Conservation (phyloP, 2,888 invertebrate genomes). For the Chrysina gloriosa region DNA sequence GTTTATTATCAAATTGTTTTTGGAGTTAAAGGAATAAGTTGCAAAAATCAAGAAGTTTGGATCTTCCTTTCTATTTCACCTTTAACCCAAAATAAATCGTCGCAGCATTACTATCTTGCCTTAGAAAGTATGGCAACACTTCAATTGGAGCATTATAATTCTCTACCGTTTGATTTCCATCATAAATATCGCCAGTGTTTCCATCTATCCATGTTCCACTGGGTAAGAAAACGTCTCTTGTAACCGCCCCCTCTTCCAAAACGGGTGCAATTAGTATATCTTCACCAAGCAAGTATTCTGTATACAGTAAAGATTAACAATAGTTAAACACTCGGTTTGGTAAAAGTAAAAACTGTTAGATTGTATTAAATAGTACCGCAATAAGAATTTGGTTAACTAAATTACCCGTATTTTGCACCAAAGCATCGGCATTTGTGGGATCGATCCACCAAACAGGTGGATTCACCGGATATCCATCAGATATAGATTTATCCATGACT, state of each 20-base stretch:
- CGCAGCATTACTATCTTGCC: constrained; percentile 33
- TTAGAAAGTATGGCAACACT: constrained; percentile 75
- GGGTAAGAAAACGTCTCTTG: constrained; percentile 81
- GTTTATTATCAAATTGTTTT: too few species aligned
- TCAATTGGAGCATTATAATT: constrained; percentile 76
- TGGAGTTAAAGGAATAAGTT: too few species aligned
- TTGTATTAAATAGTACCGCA: background rate
- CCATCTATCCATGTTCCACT: constrained; percentile 79
- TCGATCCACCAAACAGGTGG: constrained; percentile 86
- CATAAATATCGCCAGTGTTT: constrained; percentile 37
- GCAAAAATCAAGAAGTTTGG: too few species aligned
- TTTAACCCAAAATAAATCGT: constrained; percentile 20
- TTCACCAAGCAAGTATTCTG: constrained; percentile 86
- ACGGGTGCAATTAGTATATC: constrained; percentile 84
- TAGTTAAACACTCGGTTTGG: too few species aligned
- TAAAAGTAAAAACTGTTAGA: background rate
- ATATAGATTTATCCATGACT: constrained; percentile 72
- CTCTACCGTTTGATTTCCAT: constrained; percentile 67
- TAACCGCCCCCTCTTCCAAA: constrained; percentile 70
- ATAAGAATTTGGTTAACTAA: background rate
- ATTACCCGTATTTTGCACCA: constrained; percentile 42
- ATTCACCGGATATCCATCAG: constrained; percentile 78
- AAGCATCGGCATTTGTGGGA: constrained; percentile 39
- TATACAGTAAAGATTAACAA: too few species aligned
- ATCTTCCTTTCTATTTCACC: too few species aligned